Percentiles rank a stretch among this genome's conserved stretches.
phyloP scores from a whole-genome alignment of 2,888 invertebrate species.

The Pogonocherus hispidulus region DNA sequence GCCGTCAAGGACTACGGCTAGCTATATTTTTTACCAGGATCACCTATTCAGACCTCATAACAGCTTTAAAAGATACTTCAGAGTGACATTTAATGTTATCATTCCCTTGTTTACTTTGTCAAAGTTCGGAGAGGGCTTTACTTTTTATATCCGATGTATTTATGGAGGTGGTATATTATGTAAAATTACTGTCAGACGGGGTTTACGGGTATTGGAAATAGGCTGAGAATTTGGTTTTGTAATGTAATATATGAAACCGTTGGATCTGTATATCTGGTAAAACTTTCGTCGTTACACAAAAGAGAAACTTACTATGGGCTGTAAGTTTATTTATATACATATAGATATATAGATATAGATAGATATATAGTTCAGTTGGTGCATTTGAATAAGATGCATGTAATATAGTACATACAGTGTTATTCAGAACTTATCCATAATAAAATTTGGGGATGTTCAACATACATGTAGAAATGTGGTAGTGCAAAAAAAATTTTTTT shows the following conservation, averaged over 20 bases:
- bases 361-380: no score
- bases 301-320: no score
- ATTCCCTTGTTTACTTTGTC: conserved; percentile 34
- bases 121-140: conserved; percentile 30
- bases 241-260: not conserved
- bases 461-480: no score
- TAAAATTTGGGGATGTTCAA: no score
- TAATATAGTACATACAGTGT: no score
- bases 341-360: no score
- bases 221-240: conserved; percentile 13
- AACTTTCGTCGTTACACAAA: not conserved
- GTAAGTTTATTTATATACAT: no score
- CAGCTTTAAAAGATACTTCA: conserved; percentile 30
- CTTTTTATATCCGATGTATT: conserved; percentile 20
- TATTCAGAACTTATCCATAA: no score
- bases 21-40: conserved; percentile 33
- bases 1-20: conserved; percentile 10
- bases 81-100: conserved; percentile 36
- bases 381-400: no score
- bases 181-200: conserved; percentile 21
- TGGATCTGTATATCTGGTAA: not conserved
- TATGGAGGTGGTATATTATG: conserved; percentile 15
- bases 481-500: no score
- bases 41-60: conserved; percentile 34
- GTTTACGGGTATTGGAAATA: conserved; percentile 4